Conservation (phyloP, 2,797 vertebrate genomes). For the Rhabdophis nuchalis region DNA sequence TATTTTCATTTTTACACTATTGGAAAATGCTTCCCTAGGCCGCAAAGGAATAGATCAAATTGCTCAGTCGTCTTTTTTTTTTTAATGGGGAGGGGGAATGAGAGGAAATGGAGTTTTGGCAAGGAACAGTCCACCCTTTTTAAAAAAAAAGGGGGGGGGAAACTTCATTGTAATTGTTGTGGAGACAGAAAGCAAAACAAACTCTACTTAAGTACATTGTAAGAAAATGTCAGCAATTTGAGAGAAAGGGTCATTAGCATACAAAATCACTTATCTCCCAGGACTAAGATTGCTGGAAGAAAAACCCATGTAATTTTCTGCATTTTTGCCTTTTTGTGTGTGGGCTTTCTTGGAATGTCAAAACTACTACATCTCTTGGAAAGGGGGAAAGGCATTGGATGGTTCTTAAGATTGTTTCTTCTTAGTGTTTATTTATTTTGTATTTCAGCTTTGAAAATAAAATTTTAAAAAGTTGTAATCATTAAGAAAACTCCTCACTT, state of each 20-base stretch:
- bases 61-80: slow-evolving; percentile 60
- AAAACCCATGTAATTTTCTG: slow-evolving; percentile 49
- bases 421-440: neutral
- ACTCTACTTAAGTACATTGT: slow-evolving; percentile 68
- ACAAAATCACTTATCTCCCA: slow-evolving; percentile 62
- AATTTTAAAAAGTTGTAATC: neutral
- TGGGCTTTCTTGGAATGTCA: slow-evolving; percentile 64
- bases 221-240: slow-evolving; percentile 67
- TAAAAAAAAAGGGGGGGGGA: slow-evolving; percentile 51
- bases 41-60: slow-evolving; percentile 9
- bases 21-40: slow-evolving; percentile 30
- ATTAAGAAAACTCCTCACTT: neutral
- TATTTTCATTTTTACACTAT: slow-evolving; percentile 57
- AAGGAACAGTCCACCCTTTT: slow-evolving; percentile 44
- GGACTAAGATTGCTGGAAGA: slow-evolving; percentile 48
- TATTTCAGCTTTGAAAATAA: neutral
- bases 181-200: slow-evolving; percentile 78
- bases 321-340: slow-evolving; percentile 26
- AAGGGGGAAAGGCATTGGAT: slow-evolving; percentile 20
- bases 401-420: neutral
- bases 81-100: slow-evolving; percentile 44
- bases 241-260: slow-evolving; percentile 64
- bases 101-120: slow-evolving; percentile 70
- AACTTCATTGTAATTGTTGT: slow-evolving; percentile 76
- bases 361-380: slow-evolving; percentile 51